Percentiles rank a stretch among this genome's conserved stretches.
Conservation (phyloP, 2,113 vertebrate genomes). For the Triplophysa tibetana region DNA sequence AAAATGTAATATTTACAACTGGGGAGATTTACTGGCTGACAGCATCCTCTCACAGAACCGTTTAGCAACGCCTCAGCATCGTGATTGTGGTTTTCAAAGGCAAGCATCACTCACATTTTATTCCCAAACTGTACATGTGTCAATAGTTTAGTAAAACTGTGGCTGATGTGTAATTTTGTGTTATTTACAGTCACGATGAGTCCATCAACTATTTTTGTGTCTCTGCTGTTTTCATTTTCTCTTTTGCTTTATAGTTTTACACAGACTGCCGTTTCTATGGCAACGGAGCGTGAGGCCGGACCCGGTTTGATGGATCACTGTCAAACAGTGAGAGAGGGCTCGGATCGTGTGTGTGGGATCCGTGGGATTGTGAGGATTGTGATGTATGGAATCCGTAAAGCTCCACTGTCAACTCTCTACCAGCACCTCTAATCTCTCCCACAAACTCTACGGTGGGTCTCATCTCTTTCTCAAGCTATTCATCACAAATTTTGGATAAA, state of each 20-base stretch:
- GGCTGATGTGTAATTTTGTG: too few species aligned
- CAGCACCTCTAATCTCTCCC: not conserved
- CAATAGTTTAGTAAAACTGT: too few species aligned
- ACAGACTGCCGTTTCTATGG: constrained; percentile 67
- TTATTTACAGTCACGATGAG: not conserved
- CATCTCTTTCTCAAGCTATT: not conserved
- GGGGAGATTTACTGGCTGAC: too few species aligned
- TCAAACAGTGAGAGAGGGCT: constrained; percentile 49
- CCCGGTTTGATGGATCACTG: constrained; percentile 59
- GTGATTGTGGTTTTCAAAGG: constrained; percentile 8
- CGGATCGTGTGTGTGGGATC: constrained; percentile 14
- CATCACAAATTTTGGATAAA: too few species aligned
- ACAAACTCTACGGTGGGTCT: not conserved
- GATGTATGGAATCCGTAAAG: not conserved
- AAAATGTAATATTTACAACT: too few species aligned
- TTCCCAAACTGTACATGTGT: too few species aligned
- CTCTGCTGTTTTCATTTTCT: constrained; percentile 49
- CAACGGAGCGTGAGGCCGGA: constrained; percentile 59
- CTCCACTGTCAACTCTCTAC: not conserved
- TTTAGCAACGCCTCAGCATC: too few species aligned
- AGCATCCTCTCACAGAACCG: too few species aligned
- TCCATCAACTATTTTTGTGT: constrained; percentile 19
- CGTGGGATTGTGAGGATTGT: constrained; percentile 10
- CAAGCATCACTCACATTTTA: too few species aligned
- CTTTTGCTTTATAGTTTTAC: constrained; percentile 62